These are phyloP conservation scores for Cryptomyrus ogoouensis DNA, from an alignment of 2,113 vertebrate species.

Conservation along the genomic window DNA sequence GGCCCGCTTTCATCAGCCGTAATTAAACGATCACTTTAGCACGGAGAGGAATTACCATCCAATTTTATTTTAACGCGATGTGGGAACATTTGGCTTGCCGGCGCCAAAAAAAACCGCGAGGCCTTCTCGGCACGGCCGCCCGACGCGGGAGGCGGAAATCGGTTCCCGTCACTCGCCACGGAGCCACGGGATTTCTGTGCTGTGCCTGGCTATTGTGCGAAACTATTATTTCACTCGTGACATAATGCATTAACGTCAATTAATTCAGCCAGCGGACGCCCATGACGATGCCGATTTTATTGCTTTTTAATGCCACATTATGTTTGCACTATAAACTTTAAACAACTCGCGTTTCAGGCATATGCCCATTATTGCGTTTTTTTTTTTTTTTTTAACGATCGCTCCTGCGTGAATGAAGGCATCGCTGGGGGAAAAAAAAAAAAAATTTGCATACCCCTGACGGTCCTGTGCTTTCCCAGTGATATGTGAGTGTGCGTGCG, in stretches of 20 bases:
- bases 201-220: not conserved
- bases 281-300: not conserved
- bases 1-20: slow-evolving; percentile 40
- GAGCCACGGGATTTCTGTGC: not conserved
- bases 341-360: not conserved
- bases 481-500: not conserved
- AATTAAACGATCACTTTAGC: slow-evolving; percentile 21
- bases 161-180: not conserved
- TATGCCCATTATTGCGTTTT: not conserved
- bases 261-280: not conserved
- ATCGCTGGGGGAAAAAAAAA: not conserved
- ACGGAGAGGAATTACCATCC: slow-evolving; percentile 5
- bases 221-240: not conserved
- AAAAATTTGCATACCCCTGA: not conserved
- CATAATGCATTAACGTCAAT: slow-evolving; percentile 1
- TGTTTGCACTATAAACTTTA: slow-evolving; percentile 10
- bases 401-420: not conserved
- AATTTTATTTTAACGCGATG: slow-evolving; percentile 1
- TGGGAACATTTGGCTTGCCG: not conserved
- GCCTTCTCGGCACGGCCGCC: not conserved
- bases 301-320: slow-evolving; percentile 10
- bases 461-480: not conserved
- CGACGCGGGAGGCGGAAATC: not conserved
- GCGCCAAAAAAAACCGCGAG: not conserved
- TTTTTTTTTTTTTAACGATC: not conserved